A percentile compares a stretch with the other conserved stretches of the same genome.
These are phyloP conservation scores for Lophotriccus pileatus DNA, from an alignment of 2,797 vertebrate species.

Conservation along the genomic window DNA sequence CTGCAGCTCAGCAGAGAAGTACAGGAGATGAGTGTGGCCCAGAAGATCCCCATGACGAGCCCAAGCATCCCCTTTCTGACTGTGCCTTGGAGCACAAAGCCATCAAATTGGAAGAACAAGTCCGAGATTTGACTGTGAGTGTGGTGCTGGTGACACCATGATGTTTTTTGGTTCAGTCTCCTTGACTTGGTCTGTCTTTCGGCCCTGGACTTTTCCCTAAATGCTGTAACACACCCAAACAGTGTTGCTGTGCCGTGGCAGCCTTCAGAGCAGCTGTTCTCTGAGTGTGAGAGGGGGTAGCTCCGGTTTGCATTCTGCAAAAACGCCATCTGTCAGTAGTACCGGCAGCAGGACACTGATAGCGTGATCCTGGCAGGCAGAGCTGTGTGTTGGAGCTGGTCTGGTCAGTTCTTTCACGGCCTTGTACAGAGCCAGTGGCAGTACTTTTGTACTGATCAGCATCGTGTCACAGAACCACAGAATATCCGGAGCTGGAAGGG, in stretches of 20 bases:
- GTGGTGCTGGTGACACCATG: neutral
- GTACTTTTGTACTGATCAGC: neutral
- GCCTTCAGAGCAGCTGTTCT: neutral
- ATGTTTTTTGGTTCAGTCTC: neutral
- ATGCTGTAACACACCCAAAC: neutral
- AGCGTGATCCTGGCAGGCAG: neutral
- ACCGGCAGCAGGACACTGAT: neutral
- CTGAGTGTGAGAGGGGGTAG: neutral
- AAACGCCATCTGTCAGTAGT: neutral
- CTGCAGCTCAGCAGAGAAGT: constrained; percentile 77
- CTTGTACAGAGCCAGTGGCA: neutral
- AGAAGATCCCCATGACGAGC: constrained; percentile 73
- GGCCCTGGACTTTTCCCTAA: neutral
- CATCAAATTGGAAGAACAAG: constrained; percentile 81
- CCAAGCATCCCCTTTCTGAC: constrained; percentile 68
- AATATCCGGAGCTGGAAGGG: neutral
- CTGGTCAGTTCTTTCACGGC: neutral
- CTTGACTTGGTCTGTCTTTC: neutral
- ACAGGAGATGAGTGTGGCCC: constrained; percentile 79
- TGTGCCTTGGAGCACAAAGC: constrained; percentile 77
- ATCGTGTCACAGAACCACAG: neutral
- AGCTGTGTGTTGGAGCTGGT: neutral
- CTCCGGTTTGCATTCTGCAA: neutral
- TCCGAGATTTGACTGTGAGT: constrained; percentile 82
- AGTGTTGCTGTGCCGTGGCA: fast-evolving